phyloP scores from a whole-genome alignment of 2,797 vertebrate genomes.

The Phrynocephalus guinanensis region DNA sequence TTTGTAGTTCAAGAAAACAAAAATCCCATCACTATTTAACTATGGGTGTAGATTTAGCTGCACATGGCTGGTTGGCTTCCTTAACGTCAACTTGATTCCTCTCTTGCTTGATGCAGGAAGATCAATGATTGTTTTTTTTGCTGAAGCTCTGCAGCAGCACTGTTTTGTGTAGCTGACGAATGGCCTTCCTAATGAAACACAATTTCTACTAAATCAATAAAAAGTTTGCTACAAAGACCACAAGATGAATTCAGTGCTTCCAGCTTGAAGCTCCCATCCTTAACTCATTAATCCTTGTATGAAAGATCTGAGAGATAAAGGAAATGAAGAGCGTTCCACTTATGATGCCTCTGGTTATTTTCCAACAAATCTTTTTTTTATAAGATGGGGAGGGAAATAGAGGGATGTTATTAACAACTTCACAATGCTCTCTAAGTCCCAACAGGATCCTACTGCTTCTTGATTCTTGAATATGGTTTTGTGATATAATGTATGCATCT shows the following conservation, averaged over 20 bases:
- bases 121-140: constrained; percentile 52
- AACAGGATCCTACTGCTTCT: constrained; percentile 34
- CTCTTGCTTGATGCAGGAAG: constrained; percentile 46
- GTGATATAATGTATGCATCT: constrained; percentile 49
- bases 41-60: constrained; percentile 11
- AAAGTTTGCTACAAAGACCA: constrained; percentile 74
- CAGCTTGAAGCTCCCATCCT: constrained; percentile 69
- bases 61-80: constrained; percentile 25
- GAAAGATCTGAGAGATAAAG: constrained; percentile 67
- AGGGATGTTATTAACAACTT: constrained; percentile 45
- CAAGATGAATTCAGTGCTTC: constrained; percentile 69
- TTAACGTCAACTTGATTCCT: constrained; percentile 62
- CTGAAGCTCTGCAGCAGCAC: constrained; percentile 57
- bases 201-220: constrained; percentile 81
- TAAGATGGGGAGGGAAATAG: constrained; percentile 12
- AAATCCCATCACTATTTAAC: neutral
- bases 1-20: neutral
- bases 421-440: constrained; percentile 19
- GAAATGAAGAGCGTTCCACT: constrained; percentile 58
- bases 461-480: constrained; percentile 33
- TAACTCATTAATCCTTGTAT: constrained; percentile 76
- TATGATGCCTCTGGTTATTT: constrained; percentile 42
- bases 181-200: constrained; percentile 74
- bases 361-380: constrained; percentile 43
- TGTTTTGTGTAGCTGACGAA: constrained; percentile 75